These are phyloP conservation scores for Drosophila kohkoa DNA, from an alignment of 1,140 invertebrate species.

Conservation along the genomic window DNA sequence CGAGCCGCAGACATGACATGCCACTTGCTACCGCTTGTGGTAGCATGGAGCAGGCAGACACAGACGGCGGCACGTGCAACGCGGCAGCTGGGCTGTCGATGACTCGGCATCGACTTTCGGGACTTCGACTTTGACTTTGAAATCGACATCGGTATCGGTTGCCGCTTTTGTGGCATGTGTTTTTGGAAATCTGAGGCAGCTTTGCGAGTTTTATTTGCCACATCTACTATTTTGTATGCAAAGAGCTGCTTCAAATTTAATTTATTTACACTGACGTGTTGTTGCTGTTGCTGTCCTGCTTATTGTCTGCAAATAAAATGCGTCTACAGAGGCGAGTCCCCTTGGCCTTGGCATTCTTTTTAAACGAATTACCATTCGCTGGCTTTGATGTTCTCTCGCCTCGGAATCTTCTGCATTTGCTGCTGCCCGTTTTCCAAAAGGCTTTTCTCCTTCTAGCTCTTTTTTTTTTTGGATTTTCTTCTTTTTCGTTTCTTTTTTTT, in stretches of 20 bases:
- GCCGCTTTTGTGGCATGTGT: slow-evolving; percentile 55
- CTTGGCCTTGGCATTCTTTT: slow-evolving; percentile 56
- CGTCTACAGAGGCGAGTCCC: slow-evolving; percentile 30
- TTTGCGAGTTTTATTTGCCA: slow-evolving; percentile 38
- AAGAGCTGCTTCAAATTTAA: slow-evolving; percentile 79
- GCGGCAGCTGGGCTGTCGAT: slow-evolving; percentile 55
- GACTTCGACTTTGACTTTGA: neutral
- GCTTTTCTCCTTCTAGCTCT: slow-evolving; percentile 35
- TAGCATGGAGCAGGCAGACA: neutral
- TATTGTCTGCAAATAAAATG: slow-evolving; percentile 80
- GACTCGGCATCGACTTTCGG: slow-evolving; percentile 6
- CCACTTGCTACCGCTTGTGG: neutral
- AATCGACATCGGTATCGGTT: slow-evolving; percentile 27
- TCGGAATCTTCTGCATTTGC: slow-evolving; percentile 49
- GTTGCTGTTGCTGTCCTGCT: slow-evolving; percentile 48
- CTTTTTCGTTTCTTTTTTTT: slow-evolving; percentile 29
- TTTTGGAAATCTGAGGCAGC: slow-evolving; percentile 64
- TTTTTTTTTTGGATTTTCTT: slow-evolving; percentile 38
- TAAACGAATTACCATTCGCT: slow-evolving; percentile 78
- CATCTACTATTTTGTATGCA: slow-evolving; percentile 78
- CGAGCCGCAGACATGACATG: slow-evolving; percentile 16
- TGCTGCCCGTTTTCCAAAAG: slow-evolving; percentile 33
- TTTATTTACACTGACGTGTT: slow-evolving; percentile 71
- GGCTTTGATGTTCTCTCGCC: slow-evolving; percentile 70
- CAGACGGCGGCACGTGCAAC: slow-evolving; percentile 52